Conservation (phyloP, 37 sponge, comb jelly and placozoan genomes). For the Hexactinellida sp. region DNA sequence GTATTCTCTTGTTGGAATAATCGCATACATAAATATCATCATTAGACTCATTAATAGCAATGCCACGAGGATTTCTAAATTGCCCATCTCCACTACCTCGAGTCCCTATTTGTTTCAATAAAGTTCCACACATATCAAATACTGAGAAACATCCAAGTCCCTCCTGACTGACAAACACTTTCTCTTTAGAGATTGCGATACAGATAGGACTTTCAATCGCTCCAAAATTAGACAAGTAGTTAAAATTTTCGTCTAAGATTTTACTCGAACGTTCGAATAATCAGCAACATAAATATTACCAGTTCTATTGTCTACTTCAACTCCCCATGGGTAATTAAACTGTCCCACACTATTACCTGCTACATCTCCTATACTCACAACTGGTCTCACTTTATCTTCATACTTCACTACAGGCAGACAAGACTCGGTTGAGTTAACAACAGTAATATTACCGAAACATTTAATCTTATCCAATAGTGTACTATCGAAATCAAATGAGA, state of each 20-base stretch:
- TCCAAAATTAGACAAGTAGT: not conserved
- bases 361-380: not conserved
- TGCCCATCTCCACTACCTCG: not conserved
- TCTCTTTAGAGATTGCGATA: not conserved
- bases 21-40: not conserved
- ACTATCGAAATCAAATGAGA: no score
- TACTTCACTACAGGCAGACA: not conserved
- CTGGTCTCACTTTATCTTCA: not conserved
- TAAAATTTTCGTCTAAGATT: not conserved
- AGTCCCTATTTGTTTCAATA: not conserved
- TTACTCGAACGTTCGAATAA: not conserved
- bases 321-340: not conserved
- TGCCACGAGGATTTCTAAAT: not conserved
- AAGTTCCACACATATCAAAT: not conserved
- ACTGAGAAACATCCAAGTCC: not conserved
- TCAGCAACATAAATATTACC: not conserved
- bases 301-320: not conserved
- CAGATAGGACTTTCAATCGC: not conserved
- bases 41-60: not conserved
- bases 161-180: not conserved
- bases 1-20: not conserved
- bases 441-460: not conserved
- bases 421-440: not conserved
- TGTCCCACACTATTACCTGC: not conserved
- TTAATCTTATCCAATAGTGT: no score